Conservation (phyloP, 2,797 vertebrate species). For the Clamator glandarius region DNA sequence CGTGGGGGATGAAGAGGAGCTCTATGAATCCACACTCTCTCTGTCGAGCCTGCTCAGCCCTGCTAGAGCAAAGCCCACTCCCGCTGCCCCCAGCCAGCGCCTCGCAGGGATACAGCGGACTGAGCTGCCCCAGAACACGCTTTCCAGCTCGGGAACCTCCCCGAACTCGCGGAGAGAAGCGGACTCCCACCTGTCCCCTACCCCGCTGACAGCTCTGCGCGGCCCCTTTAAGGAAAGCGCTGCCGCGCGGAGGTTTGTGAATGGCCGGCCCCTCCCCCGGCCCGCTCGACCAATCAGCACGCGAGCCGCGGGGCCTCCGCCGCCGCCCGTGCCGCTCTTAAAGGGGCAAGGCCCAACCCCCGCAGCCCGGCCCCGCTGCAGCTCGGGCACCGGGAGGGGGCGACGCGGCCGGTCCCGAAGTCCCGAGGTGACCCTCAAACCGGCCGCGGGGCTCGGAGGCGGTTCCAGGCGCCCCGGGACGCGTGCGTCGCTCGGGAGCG, state of each 20-base stretch:
- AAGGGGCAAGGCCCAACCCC: neutral
- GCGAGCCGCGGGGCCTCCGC: neutral
- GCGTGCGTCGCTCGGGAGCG: fast-evolving
- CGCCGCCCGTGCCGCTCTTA: neutral
- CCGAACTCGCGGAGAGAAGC: fast-evolving
- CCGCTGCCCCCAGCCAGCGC: neutral
- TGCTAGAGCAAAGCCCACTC: neutral
- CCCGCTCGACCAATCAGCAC: conserved; percentile 24
- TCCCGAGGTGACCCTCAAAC: neutral
- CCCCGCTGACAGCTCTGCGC: fast-evolving
- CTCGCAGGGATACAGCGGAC: neutral
- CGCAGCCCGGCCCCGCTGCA: fast-evolving
- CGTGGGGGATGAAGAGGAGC: fast-evolving
- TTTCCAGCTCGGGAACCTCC: neutral
- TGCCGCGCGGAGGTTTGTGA: neutral
- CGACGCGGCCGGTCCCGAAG: fast-evolving
- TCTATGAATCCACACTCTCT: neutral
- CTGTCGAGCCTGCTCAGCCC: neutral
- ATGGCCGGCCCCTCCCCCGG: conserved; percentile 11
- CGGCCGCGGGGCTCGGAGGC: neutral
- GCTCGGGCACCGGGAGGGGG: fast-evolving
- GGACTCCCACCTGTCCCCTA: fast-evolving
- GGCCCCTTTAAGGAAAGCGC: conserved; percentile 6
- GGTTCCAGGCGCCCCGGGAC: fast-evolving
- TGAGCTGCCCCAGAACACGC: neutral